Conservation (phyloP, 2,113 vertebrate species). For the Cheirogaleus medius region DNA sequence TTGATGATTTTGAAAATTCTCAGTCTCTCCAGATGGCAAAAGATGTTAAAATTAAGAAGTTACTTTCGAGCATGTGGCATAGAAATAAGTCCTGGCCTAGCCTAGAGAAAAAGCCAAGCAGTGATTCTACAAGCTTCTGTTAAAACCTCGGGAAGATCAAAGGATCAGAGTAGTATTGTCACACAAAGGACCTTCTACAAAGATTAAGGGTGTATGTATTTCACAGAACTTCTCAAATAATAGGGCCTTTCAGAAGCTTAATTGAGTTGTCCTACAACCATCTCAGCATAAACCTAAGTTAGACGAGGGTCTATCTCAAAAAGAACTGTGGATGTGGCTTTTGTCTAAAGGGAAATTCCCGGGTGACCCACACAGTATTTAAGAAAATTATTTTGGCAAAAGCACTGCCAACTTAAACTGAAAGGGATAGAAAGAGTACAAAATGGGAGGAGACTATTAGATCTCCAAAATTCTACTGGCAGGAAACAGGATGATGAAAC, state of each 20-base stretch:
- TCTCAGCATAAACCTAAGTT: neutral
- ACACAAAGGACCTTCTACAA: neutral
- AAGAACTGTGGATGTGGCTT: neutral
- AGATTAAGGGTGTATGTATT: neutral
- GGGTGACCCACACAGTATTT: neutral
- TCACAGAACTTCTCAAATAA: neutral
- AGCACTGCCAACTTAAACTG: neutral
- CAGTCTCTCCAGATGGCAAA: slow-evolving; percentile 27
- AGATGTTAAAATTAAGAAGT: slow-evolving; percentile 13
- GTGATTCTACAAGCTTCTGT: neutral
- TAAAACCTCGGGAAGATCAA: neutral
- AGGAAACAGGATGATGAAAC: slow-evolving; percentile 11
- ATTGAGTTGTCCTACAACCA: neutral
- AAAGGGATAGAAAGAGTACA: neutral
- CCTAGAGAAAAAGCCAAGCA: neutral
- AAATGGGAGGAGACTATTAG: neutral
- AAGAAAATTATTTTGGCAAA: slow-evolving; percentile 4
- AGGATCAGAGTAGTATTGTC: neutral
- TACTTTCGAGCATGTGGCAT: neutral
- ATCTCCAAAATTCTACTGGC: neutral
- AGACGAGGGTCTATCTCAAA: neutral
- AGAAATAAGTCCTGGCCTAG: neutral
- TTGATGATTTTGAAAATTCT: slow-evolving; percentile 6
- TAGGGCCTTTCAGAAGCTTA: neutral
- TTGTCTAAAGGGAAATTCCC: neutral